phyloP scores from a whole-genome alignment of 2,797 vertebrate genomes.

The Sebastes jordani region DNA sequence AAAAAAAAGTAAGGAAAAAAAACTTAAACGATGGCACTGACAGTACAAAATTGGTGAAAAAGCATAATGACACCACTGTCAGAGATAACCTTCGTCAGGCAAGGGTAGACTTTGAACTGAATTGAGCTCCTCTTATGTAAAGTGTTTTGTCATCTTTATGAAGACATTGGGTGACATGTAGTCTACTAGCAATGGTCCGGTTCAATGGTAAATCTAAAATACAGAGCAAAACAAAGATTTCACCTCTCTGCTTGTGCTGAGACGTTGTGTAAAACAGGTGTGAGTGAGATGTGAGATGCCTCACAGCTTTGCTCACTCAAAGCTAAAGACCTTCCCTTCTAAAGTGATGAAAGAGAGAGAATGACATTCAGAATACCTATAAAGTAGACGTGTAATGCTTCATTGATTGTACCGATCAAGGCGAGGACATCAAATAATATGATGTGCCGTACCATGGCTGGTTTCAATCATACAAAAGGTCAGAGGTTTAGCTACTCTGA shows the following conservation, averaged over 20 bases:
- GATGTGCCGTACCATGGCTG: conserved; percentile 24
- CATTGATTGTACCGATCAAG: not conserved
- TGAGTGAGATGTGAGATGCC: conserved; percentile 21
- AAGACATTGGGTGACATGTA: not conserved
- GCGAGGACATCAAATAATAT: conserved; percentile 49
- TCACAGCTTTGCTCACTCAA: conserved; percentile 17
- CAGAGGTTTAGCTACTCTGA: conserved; percentile 41
- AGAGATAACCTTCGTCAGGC: conserved; percentile 12
- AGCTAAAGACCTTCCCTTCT: conserved; percentile 28
- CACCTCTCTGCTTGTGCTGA: not conserved
- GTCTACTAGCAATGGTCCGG: not conserved
- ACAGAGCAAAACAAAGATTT: not conserved
- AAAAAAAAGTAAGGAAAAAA: not conserved
- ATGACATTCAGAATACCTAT: conserved; percentile 48
- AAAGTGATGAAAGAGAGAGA: conserved; percentile 33
- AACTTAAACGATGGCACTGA: not conserved
- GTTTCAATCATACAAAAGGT: conserved; percentile 58
- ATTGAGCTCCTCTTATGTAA: not conserved
- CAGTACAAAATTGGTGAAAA: not conserved
- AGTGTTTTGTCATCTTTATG: conserved; percentile 2
- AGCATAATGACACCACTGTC: not conserved
- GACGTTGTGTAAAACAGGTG: not conserved
- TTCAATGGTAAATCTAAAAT: conserved; percentile 16
- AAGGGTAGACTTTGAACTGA: conserved; percentile 2
- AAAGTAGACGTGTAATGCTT: conserved; percentile 52